A percentile compares a stretch with the other conserved stretches of the same genome.
Conservation (phyloP, 2,113 vertebrate genomes). For the Perca schrenkii region DNA sequence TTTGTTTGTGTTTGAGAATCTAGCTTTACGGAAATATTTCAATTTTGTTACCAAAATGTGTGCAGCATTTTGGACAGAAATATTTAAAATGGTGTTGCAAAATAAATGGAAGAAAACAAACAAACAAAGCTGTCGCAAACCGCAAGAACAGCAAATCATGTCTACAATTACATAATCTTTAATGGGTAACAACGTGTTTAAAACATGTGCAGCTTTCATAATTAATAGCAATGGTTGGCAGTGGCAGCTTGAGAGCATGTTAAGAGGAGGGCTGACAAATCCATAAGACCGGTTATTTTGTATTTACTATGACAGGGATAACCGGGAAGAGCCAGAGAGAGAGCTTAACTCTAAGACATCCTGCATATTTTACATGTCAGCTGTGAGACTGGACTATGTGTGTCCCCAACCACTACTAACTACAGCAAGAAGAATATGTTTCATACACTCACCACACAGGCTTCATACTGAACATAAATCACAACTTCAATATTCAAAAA, state of each 20-base stretch:
- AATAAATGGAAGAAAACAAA: background rate
- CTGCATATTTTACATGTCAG: conserved; percentile 44
- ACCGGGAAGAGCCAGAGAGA: conserved; percentile 18
- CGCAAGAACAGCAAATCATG: background rate
- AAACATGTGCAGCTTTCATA: conserved; percentile 49
- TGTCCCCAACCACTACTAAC: background rate
- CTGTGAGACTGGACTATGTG: background rate
- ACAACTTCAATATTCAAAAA: background rate
- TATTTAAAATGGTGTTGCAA: conserved; percentile 11
- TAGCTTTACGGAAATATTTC: conserved; percentile 3
- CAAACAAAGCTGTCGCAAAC: background rate
- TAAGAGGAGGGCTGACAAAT: conserved; percentile 63
- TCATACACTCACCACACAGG: background rate
- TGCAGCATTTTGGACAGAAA: conserved; percentile 43
- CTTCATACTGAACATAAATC: background rate
- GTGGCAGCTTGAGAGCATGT: conserved; percentile 38
- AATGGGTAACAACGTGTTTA: background rate
- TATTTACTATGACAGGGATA: conserved; percentile 48
- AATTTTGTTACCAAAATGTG: background rate
- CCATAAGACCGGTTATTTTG: conserved; percentile 47
- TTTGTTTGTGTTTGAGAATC: background rate
- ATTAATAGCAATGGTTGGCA: conserved; percentile 33
- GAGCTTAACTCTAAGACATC: conserved; percentile 52
- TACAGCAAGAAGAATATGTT: background rate
- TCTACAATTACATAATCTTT: background rate